Percentiles rank a stretch among this genome's conserved stretches.
Conservation (phyloP, 2,888 invertebrate genomes). For the Drosophila neonasuta region DNA sequence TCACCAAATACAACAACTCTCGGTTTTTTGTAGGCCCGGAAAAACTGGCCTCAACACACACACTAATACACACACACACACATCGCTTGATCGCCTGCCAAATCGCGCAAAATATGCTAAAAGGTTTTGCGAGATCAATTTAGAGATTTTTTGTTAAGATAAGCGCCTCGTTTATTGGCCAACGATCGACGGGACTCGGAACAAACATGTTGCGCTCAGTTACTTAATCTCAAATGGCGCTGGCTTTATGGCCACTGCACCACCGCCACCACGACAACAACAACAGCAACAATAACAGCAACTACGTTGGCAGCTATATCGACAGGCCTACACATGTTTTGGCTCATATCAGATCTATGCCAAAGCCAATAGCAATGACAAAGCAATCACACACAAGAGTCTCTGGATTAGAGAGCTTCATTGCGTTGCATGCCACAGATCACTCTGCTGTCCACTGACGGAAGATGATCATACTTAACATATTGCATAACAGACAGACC, state of each 20-base stretch:
- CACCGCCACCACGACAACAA: slow-evolving; percentile 7
- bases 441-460: slow-evolving; percentile 45
- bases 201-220: slow-evolving; percentile 68
- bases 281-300: slow-evolving; percentile 17
- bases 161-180: slow-evolving; percentile 72
- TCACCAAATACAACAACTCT: slow-evolving; percentile 5
- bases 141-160: slow-evolving; percentile 76
- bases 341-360: slow-evolving; percentile 65
- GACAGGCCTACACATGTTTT: slow-evolving; percentile 74
- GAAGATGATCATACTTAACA: background rate
- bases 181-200: slow-evolving; percentile 45
- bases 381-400: slow-evolving; percentile 55
- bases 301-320: slow-evolving; percentile 53
- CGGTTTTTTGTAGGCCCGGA: slow-evolving; percentile 47
- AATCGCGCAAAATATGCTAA: slow-evolving; percentile 79
- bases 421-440: slow-evolving; percentile 39
- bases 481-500: slow-evolving; percentile 10
- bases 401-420: slow-evolving; percentile 6
- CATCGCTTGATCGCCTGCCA: slow-evolving; percentile 63
- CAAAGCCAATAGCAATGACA: slow-evolving; percentile 65
- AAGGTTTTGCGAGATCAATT: slow-evolving; percentile 78
- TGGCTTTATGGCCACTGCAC: slow-evolving; percentile 50
- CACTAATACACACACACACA: slow-evolving; percentile 8
- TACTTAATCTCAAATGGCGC: slow-evolving; percentile 76
- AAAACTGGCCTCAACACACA: slow-evolving; percentile 44